phyloP scores from a whole-genome alignment of 2,888 invertebrate species.

The Entomobrya proxima region DNA sequence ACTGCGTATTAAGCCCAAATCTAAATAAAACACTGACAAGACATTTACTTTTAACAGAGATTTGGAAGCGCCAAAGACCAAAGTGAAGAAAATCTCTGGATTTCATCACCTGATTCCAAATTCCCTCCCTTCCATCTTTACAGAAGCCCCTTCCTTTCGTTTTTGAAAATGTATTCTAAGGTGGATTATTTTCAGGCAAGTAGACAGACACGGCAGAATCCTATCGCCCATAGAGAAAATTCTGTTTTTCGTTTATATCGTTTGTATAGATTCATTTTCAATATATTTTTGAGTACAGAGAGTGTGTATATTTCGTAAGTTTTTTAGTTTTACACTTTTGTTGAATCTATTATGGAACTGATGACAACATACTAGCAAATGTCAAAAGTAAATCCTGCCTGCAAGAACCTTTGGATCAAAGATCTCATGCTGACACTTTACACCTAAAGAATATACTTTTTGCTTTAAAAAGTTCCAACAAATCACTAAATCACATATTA shows the following conservation, averaged over 20 bases:
- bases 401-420: conserved; percentile 14
- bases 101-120: conserved; percentile 63
- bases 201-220: not conserved
- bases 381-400: conserved; percentile 19
- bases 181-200: conserved; percentile 6
- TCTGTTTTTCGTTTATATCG: conserved; percentile 22
- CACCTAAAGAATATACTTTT: not conserved
- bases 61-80: not conserved
- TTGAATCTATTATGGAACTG: conserved; percentile 49
- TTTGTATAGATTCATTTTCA: conserved; percentile 44
- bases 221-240: not conserved
- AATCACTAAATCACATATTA: not conserved
- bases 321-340: not conserved
- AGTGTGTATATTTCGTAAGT: not conserved
- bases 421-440: conserved; percentile 45
- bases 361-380: conserved; percentile 52
- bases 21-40: not conserved
- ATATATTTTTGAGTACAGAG: not conserved
- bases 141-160: not conserved
- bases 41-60: conserved; percentile 32
- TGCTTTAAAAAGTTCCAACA: conserved; percentile 24
- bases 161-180: conserved; percentile 11
- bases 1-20: not conserved
- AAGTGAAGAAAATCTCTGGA: conserved; percentile 57
- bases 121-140: not conserved